Conservation (phyloP, 2,113 vertebrate genomes). For the Tympanuchus pallidicinctus region DNA sequence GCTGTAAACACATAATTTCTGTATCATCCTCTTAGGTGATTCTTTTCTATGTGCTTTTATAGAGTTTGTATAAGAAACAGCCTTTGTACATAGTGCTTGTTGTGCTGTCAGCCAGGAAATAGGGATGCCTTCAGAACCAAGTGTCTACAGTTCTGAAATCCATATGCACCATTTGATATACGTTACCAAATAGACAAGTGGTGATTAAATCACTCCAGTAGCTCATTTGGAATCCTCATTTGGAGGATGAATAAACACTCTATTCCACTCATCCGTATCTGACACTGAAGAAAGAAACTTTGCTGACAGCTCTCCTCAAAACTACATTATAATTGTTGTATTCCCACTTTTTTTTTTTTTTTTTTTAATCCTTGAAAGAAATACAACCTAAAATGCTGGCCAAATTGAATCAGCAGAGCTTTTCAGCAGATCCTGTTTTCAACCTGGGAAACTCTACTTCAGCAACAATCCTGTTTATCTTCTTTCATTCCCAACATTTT, state of each 20-base stretch:
- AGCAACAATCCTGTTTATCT: background rate
- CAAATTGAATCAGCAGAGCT: background rate
- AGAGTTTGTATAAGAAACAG: background rate
- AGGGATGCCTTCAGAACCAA: background rate
- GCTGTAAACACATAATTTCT: background rate
- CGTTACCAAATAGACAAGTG: background rate
- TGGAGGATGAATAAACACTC: background rate
- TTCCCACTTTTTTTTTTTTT: background rate
- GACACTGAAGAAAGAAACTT: background rate
- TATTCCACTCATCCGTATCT: background rate
- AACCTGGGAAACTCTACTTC: background rate
- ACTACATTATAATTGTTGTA: background rate
- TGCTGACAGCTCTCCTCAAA: background rate
- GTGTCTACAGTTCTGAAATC: background rate
- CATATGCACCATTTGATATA: background rate
- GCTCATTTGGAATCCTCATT: background rate
- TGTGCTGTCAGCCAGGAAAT: background rate
- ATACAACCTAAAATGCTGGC: background rate
- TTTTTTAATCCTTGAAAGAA: background rate
- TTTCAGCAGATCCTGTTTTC: background rate
- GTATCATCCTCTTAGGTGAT: background rate
- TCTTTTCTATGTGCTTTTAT: background rate
- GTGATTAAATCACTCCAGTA: background rate
- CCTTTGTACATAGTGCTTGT: background rate
- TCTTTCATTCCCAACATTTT: background rate